Percentiles rank a stretch among this genome's conserved stretches.
These are phyloP conservation scores for Ormyrus pomaceus DNA, from an alignment of 2,888 invertebrate genomes.

Conservation along the genomic window DNA sequence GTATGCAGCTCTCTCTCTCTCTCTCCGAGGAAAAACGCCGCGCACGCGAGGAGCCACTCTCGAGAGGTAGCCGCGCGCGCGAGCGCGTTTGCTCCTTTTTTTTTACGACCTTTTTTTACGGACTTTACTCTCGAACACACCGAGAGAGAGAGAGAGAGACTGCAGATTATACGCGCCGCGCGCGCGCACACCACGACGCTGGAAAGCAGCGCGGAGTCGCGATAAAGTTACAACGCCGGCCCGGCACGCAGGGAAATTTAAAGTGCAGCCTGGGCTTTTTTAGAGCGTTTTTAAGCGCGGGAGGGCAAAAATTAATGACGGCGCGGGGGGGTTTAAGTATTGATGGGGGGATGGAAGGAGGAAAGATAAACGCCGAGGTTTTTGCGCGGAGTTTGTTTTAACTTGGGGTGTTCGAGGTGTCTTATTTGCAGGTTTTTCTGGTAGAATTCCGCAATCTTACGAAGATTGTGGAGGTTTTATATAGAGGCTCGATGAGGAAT, in stretches of 20 bases:
- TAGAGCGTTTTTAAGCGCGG: no score
- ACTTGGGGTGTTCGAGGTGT: no score
- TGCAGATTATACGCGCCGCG: conserved; percentile 16
- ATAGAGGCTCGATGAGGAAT: no score
- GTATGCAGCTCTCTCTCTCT: conserved; percentile 5
- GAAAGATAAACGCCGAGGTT: neutral
- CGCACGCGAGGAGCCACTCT: neutral
- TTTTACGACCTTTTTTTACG: conserved; percentile 33
- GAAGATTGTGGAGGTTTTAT: no score
- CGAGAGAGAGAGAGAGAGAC: neutral
- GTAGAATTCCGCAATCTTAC: no score
- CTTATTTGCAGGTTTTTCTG: no score
- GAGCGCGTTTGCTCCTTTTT: conserved; percentile 8
- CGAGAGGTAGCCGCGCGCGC: no score
- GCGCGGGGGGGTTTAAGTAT: conserved; percentile 1
- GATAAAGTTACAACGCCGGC: conserved; percentile 28
- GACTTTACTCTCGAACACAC: neutral
- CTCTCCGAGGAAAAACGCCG: neutral
- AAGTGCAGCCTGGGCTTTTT: conserved; percentile 3
- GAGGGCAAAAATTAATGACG: neutral
- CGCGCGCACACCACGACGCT: neutral
- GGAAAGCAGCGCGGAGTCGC: conserved; percentile 2
- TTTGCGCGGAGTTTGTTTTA: neutral
- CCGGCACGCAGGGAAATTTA: conserved; percentile 20
- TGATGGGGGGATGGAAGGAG: neutral